A percentile compares a stretch with the other conserved stretches of the same genome.
phyloP scores from a whole-genome alignment of 1,140 invertebrate genomes.

The Eupeodes corollae region DNA sequence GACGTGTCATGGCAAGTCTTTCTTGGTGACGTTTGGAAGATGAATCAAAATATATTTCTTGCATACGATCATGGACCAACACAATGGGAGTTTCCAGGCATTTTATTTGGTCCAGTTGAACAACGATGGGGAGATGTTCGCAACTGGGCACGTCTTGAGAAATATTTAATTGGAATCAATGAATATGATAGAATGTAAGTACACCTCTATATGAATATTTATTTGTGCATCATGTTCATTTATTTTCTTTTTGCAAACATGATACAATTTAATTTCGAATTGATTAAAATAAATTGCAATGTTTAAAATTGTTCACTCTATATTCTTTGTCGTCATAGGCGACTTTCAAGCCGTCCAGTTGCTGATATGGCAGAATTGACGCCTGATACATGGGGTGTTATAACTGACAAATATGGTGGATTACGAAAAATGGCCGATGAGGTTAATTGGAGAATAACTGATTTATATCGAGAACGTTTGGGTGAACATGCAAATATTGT shows the following conservation, averaged over 20 bases:
- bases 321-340: conserved; percentile 9
- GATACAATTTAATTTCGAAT: too few species aligned
- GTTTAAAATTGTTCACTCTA: not conserved
- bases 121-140: conserved; percentile 53
- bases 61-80: conserved; percentile 43
- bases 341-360: conserved; percentile 38
- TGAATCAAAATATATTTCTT: conserved; percentile 43
- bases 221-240: not conserved
- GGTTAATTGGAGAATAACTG: conserved; percentile 45
- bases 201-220: not conserved
- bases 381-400: conserved; percentile 41
- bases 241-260: not conserved
- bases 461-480: conserved; percentile 44
- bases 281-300: too few species aligned
- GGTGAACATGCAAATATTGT: conserved; percentile 48
- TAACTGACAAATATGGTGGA: conserved; percentile 42
- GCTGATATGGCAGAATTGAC: conserved; percentile 56
- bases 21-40: conserved; percentile 42
- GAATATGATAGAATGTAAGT: conserved; percentile 28
- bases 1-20: conserved; percentile 39
- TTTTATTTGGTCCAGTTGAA: conserved; percentile 23
- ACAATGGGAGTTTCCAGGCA: conserved; percentile 24
- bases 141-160: conserved; percentile 38
- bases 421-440: conserved; percentile 45
- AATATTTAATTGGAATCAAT: conserved; percentile 30